A percentile compares a stretch with the other conserved stretches of the same genome.
Evolutionary conservation across 2,797 vertebrate species (phyloP).

Genomic region (Acrossocheilus fasciatus): DNA sequence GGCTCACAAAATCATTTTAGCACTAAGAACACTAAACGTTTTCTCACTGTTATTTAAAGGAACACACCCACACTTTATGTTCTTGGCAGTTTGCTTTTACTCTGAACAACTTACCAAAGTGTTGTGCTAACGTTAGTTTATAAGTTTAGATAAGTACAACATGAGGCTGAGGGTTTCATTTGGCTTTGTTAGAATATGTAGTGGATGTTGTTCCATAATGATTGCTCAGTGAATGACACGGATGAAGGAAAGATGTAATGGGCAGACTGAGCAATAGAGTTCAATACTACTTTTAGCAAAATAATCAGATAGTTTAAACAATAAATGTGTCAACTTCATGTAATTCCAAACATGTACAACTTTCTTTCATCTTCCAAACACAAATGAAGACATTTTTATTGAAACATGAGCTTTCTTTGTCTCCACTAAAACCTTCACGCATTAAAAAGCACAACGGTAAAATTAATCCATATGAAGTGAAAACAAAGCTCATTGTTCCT

Average conservation of each 20-base stretch:
- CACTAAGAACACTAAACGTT: not conserved
- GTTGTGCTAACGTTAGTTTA: conserved; percentile 1
- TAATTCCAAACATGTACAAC: not conserved
- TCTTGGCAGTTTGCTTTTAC: conserved; percentile 12
- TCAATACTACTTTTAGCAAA: not conserved
- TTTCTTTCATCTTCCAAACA: not conserved
- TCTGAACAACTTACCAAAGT: not conserved
- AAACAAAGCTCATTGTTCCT: not conserved
- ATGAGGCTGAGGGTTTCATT: not conserved
- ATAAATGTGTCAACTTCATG: not conserved
- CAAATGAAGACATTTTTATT: not conserved
- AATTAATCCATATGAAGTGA: not conserved
- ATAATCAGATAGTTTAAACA: not conserved
- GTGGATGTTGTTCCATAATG: not conserved
- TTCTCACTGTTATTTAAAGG: not conserved
- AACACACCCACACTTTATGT: conserved; percentile 30
- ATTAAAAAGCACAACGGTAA: not conserved
- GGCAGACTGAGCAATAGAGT: not conserved
- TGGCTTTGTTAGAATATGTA: conserved; percentile 2
- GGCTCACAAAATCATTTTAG: conserved; percentile 7
- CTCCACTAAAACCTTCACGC: not conserved
- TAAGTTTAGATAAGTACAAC: not conserved
- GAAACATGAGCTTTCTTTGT: not conserved
- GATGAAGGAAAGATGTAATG: not conserved
- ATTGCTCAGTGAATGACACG: not conserved